Conservation (phyloP, 1,140 invertebrate species). For the Himalopsyche phryganea region DNA sequence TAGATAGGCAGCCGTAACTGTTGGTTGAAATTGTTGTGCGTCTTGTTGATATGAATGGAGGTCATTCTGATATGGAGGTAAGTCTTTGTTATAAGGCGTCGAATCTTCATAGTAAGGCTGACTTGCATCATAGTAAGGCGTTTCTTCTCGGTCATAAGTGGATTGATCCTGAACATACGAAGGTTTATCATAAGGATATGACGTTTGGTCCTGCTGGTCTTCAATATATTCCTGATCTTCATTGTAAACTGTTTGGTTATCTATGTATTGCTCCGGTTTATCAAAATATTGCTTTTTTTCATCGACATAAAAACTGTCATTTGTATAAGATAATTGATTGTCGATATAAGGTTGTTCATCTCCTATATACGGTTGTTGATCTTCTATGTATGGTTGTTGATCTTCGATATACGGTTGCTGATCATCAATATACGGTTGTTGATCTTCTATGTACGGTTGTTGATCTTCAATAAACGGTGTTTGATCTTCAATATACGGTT, state of each 20-base stretch:
- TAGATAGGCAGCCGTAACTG: slow-evolving; percentile 28
- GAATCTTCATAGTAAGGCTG: slow-evolving; percentile 34
- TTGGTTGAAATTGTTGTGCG: slow-evolving; percentile 28
- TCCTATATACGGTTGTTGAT: slow-evolving; percentile 24
- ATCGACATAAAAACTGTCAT: slow-evolving; percentile 30
- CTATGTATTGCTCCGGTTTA: slow-evolving; percentile 11
- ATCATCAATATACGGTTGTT: slow-evolving; percentile 9
- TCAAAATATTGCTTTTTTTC: slow-evolving; percentile 25
- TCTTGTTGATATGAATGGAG: slow-evolving; percentile 29
- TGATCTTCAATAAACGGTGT: slow-evolving; percentile 15
- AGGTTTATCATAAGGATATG: slow-evolving; percentile 25
- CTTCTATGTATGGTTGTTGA: slow-evolving; percentile 18
- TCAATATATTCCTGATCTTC: slow-evolving; percentile 21
- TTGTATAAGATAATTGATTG: slow-evolving; percentile 14
- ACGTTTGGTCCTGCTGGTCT: slow-evolving; percentile 22
- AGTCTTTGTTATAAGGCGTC: slow-evolving; percentile 34
- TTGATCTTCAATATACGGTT: slow-evolving; percentile 1
- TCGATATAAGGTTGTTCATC: slow-evolving; percentile 16
- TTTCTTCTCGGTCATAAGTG: slow-evolving; percentile 27
- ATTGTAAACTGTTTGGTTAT: slow-evolving; percentile 20
- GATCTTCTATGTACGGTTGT: slow-evolving; percentile 12
- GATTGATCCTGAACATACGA: slow-evolving; percentile 14
- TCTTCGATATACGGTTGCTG: slow-evolving; percentile 6
- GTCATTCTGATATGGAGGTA: slow-evolving; percentile 33
- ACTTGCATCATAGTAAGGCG: slow-evolving; percentile 32